Evolutionary conservation across 2,888 invertebrate genomes (phyloP).

Genomic region (Biston betularia): DNA sequence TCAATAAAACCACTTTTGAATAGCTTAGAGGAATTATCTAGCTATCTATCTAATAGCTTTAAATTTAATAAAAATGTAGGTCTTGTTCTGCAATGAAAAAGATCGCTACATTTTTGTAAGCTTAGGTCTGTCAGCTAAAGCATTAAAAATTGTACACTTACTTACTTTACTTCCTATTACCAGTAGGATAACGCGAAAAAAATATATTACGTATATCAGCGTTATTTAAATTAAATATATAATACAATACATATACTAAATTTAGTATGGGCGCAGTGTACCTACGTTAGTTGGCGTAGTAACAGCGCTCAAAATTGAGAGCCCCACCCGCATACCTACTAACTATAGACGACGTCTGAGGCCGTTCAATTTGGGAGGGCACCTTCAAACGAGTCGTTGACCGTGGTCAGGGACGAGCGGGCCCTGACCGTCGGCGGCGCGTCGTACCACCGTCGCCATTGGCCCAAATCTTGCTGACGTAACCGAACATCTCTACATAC

Average conservation of each 20-base stretch:
- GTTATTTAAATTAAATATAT: too few species aligned
- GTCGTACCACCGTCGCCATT: constrained; percentile 47
- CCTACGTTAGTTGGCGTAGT: background rate
- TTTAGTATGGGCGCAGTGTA: background rate
- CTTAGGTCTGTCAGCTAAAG: too few species aligned
- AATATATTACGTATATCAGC: too few species aligned
- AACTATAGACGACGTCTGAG: constrained; percentile 18
- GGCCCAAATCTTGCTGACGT: constrained; percentile 59
- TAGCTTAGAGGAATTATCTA: too few species aligned
- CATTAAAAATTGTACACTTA: too few species aligned
- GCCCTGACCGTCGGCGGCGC: constrained; percentile 70
- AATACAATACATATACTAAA: background rate
- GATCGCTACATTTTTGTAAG: too few species aligned
- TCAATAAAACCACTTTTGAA: too few species aligned
- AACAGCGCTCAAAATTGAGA: constrained; percentile 7
- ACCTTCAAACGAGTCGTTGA: constrained; percentile 83
- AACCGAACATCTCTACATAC: constrained; percentile 36
- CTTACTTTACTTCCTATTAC: too few species aligned
- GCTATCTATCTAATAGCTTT: too few species aligned
- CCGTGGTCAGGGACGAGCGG: constrained; percentile 81
- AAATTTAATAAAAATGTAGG: too few species aligned
- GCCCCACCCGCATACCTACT: constrained; percentile 5
- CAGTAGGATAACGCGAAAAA: too few species aligned
- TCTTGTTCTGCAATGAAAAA: too few species aligned
- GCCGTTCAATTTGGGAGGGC: constrained; percentile 62